Conservation (phyloP, 2,888 invertebrate species). For the Nymphalis urticae region DNA sequence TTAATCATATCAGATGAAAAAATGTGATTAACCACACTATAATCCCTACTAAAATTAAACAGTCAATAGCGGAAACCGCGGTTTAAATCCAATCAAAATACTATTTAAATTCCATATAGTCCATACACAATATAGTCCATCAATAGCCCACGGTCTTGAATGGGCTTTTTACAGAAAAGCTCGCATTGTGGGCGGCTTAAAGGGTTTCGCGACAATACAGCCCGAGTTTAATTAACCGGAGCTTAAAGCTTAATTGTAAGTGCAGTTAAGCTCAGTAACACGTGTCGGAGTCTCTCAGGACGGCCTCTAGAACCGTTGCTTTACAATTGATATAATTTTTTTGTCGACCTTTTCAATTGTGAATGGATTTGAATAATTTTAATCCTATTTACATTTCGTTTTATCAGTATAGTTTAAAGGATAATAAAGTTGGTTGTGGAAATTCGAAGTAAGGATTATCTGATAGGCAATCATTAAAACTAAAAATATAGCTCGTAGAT, state of each 20-base stretch:
- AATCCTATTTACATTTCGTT: slow-evolving; percentile 1
- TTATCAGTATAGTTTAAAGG: not conserved
- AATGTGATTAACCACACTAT: slow-evolving; percentile 32
- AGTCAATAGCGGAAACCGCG: slow-evolving; percentile 52
- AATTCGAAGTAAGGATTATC: not conserved
- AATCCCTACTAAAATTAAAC: slow-evolving; percentile 42
- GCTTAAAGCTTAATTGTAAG: slow-evolving; percentile 80
- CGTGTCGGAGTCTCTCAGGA: slow-evolving; percentile 72
- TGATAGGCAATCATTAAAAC: not conserved
- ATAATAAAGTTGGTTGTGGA: not conserved
- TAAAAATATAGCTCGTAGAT: no score
- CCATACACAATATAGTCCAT: slow-evolving; percentile 52
- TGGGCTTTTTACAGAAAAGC: slow-evolving; percentile 67
- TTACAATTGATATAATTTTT: slow-evolving; percentile 60
- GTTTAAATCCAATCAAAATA: slow-evolving; percentile 50
- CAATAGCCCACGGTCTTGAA: slow-evolving; percentile 57
- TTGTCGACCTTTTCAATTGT: slow-evolving; percentile 25
- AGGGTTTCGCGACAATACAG: slow-evolving; percentile 74
- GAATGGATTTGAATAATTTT: slow-evolving; percentile 12
- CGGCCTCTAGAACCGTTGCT: slow-evolving; percentile 50
- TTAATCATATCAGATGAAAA: not conserved
- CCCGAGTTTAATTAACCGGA: slow-evolving; percentile 78
- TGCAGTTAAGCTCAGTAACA: slow-evolving; percentile 76
- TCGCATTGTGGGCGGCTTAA: slow-evolving; percentile 71
- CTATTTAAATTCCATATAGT: slow-evolving; percentile 52